Evolutionary conservation across 2,888 invertebrate species (phyloP), one percentile per base, ranked within the genome.

Genomic region (Suillia variegata): DNA sequence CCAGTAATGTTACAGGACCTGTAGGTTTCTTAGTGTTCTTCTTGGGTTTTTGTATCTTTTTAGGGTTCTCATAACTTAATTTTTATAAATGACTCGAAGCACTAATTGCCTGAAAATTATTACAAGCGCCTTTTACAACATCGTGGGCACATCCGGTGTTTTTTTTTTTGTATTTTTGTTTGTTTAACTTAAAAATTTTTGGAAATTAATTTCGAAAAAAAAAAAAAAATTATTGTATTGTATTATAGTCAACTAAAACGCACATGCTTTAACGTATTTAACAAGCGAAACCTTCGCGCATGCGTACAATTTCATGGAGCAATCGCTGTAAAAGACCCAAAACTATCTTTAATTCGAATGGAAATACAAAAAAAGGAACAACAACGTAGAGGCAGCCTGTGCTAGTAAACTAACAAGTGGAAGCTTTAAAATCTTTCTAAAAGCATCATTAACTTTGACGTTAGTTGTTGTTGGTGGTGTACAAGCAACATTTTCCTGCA

Each of bases 81-180:
- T n/a, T n/a, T n/a, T n/a, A n/a, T n/a, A n/a, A n/a, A n/a, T 18
- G 5, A 74, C 74, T 74, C 74, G 71, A 74, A 73, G 72, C 71
- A 74, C 71, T 74, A 72, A 72, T 74, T 72, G 71, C 71, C 71
- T 74, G 74, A 72, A 72, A 72, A 72, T 72, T 72, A 49, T 26
- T 26, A 10, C 26, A 26, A 26, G 26, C 5, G 10, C 26, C 5
- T 26, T 26, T 26, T 5, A 5, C 26, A 6, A n/a, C n/a, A n/a
- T n/a, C 6, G 6, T 10, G 26, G 10, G 26, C 5, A 26, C 26
- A 26, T 26, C 26, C 26, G 26, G 26, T 26, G n/a, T n/a, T n/a
- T n/a, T n/a, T n/a, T n/a, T n/a, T n/a, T n/a, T n/a, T n/a, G n/a
- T n/a, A n/a, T n/a, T n/a, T n/a, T n/a, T n/a, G n/a, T n/a, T n/a